A percentile compares a stretch with the other conserved stretches of the same genome.
Conservation (phyloP, 2,888 invertebrate genomes). For the Actias luna region DNA sequence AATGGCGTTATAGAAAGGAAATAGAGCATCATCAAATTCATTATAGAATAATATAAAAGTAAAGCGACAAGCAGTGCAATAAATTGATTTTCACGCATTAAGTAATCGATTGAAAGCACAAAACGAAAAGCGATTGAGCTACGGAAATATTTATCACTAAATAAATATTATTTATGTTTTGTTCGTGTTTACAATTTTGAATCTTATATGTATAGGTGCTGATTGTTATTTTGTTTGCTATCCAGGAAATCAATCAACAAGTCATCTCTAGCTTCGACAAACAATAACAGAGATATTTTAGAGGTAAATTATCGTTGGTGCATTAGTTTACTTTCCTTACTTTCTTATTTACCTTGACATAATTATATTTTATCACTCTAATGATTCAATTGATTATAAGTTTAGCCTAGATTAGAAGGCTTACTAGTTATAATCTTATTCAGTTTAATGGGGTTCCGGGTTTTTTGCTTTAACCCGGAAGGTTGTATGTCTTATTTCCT, state of each 20-base stretch:
- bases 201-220: not conserved
- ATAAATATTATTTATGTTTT: not conserved
- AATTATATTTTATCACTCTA: conserved; percentile 10
- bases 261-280: not conserved
- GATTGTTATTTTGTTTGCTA: not conserved
- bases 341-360: conserved; percentile 26
- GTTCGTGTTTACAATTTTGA: not conserved
- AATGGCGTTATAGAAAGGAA: conserved; percentile 46
- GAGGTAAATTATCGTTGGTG: conserved; percentile 14
- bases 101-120: conserved; percentile 51
- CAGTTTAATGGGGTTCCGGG: not conserved
- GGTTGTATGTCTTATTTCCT: not conserved
- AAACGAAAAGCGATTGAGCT: conserved; percentile 44
- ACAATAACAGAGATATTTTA: conserved; percentile 7
- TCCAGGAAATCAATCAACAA: not conserved
- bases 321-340: conserved; percentile 19
- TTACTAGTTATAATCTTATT: not conserved
- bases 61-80: conserved; percentile 12
- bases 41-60: conserved; percentile 16
- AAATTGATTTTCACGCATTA: conserved; percentile 58
- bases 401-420: conserved; percentile 4
- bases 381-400: not conserved
- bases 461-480: conserved; percentile 4
- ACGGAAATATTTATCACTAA: conserved; percentile 39
- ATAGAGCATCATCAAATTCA: conserved; percentile 47